phyloP scores from a whole-genome alignment of 2,888 invertebrate species.

The Carterocephalus palaemon region DNA sequence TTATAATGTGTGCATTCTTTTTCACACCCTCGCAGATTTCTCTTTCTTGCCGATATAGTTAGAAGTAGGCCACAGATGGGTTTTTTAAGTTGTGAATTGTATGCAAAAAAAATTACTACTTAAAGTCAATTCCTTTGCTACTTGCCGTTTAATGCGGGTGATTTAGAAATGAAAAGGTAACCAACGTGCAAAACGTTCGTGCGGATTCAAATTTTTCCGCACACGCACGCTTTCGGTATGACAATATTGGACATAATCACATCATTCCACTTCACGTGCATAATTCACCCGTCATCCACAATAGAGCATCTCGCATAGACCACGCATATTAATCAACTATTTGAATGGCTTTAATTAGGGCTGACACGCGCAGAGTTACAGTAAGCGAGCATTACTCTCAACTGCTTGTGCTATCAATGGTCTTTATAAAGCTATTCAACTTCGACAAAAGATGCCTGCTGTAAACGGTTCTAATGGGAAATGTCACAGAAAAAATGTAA shows the following conservation, averaged over 20 bases:
- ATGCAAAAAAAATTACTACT: too few relatives aligned
- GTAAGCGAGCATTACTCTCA: slow-evolving; percentile 53
- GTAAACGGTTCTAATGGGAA: too few relatives aligned
- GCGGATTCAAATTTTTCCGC: slow-evolving; percentile 4
- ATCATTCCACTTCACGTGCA: slow-evolving; percentile 56
- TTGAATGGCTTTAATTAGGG: slow-evolving; percentile 73
- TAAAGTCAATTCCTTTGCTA: too few relatives aligned
- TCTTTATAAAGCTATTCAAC: slow-evolving; percentile 1
- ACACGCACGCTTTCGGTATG: slow-evolving; percentile 31
- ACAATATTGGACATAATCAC: slow-evolving; percentile 57
- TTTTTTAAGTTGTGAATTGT: too few relatives aligned
- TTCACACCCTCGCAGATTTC: too few relatives aligned
- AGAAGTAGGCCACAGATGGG: too few relatives aligned
- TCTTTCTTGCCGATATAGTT: too few relatives aligned
- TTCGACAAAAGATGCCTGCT: slow-evolving; percentile 1
- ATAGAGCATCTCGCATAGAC: slow-evolving; percentile 62
- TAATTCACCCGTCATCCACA: slow-evolving; percentile 58
- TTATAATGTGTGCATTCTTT: too few relatives aligned
- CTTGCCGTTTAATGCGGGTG: too few relatives aligned
- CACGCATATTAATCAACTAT: slow-evolving; percentile 75
- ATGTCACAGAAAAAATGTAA: too few relatives aligned
- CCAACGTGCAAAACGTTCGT: too few relatives aligned
- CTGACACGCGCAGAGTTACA: slow-evolving; percentile 73
- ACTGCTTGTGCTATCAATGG: slow-evolving; percentile 12
- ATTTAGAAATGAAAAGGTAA: too few relatives aligned